These are phyloP conservation scores for Falco rusticolus DNA, from an alignment of 2,797 vertebrate species.

Conservation along the genomic window DNA sequence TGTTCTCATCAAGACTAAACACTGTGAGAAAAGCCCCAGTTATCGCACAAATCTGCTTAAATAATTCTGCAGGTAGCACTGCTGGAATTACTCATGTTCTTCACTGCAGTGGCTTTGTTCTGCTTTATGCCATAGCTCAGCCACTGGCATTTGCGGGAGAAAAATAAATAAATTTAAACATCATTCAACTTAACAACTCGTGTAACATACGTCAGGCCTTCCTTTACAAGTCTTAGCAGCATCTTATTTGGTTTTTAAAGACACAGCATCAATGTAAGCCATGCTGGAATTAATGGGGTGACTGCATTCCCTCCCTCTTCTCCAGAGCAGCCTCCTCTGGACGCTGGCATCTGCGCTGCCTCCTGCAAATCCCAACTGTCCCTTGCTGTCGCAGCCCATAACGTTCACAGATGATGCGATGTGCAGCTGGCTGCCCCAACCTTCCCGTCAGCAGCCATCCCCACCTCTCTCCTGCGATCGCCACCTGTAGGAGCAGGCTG, in stretches of 20 bases:
- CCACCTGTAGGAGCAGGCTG: background rate
- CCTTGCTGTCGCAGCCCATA: background rate
- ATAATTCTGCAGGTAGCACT: background rate
- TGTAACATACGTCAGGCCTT: background rate
- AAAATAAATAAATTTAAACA: background rate
- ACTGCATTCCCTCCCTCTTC: background rate
- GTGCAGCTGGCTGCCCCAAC: background rate
- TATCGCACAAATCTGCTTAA: conserved; percentile 6
- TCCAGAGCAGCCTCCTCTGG: background rate
- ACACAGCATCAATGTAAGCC: background rate
- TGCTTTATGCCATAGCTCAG: background rate
- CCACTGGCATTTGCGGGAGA: background rate
- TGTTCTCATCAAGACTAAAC: background rate
- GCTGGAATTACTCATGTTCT: background rate
- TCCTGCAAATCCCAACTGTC: background rate
- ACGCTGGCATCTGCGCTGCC: fast-evolving
- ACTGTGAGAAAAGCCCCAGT: background rate
- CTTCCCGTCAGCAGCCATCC: background rate
- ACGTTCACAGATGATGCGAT: background rate
- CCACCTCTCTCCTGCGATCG: background rate
- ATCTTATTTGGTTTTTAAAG: background rate
- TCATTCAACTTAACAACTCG: background rate
- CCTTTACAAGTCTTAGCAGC: background rate
- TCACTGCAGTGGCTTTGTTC: background rate
- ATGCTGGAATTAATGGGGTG: background rate